Percentiles rank a stretch among this genome's conserved stretches.
These are phyloP conservation scores for Phodopus roborovskii DNA, from an alignment of 2,113 vertebrate species.

Conservation along the genomic window DNA sequence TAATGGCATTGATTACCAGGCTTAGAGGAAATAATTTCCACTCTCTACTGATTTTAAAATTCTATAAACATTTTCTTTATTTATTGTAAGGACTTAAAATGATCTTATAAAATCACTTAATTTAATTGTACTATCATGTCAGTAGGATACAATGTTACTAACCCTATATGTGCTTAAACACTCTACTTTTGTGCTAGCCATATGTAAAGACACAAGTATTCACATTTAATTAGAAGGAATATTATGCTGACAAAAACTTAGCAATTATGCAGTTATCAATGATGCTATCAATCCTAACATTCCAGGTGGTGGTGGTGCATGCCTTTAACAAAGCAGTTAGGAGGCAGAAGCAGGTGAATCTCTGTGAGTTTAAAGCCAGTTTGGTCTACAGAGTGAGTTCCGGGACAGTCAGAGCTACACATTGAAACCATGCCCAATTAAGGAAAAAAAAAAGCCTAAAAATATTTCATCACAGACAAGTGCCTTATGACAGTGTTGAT, in stretches of 20 bases:
- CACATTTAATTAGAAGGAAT: not conserved
- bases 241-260: not conserved
- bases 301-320: accelerated
- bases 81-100: not conserved
- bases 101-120: not conserved
- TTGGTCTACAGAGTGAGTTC: not conserved
- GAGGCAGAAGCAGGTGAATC: not conserved
- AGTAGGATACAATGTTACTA: not conserved
- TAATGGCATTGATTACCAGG: not conserved
- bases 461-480: not conserved
- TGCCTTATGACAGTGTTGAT: not conserved
- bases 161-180: not conserved
- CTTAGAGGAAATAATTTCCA: not conserved
- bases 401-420: not conserved
- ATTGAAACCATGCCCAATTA: not conserved
- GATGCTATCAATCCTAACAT: not conserved
- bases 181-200: no score
- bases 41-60: not conserved
- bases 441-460: not conserved
- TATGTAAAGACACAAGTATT: not conserved
- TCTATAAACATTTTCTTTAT: not conserved
- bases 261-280: not conserved
- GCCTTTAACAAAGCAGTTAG: not conserved
- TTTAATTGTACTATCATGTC: not conserved
- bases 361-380: not conserved